Percentiles rank a stretch among this genome's conserved stretches.
Evolutionary conservation across 2,888 invertebrate species (phyloP).

Genomic region (Portevinia maculata): DNA sequence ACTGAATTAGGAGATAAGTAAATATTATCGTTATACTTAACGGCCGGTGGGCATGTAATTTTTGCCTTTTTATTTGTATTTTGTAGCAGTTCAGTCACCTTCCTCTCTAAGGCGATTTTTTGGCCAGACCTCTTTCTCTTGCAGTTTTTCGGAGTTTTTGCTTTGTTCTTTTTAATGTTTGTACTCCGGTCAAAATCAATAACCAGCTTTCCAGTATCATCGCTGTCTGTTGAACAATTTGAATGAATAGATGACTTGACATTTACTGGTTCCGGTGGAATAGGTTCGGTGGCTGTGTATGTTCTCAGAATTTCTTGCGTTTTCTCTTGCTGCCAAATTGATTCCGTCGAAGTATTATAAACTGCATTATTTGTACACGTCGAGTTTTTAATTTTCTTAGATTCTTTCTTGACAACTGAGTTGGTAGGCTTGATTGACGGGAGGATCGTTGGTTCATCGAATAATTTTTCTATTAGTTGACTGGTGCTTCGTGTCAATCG

Average conservation of each 20-base stretch:
- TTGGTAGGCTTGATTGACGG: neutral
- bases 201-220: slow-evolving; percentile 36
- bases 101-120: slow-evolving; percentile 12
- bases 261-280: neutral
- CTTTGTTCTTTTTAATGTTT: neutral
- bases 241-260: neutral
- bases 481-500: slow-evolving; percentile 51
- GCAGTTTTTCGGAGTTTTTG: slow-evolving; percentile 1
- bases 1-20: neutral
- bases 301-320: slow-evolving; percentile 42
- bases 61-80: neutral
- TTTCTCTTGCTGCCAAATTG: slow-evolving; percentile 43
- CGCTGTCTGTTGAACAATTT: slow-evolving; percentile 35
- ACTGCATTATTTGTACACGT: neutral
- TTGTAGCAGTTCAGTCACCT: neutral
- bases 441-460: neutral
- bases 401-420: neutral
- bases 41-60: neutral
- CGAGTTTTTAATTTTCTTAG: neutral
- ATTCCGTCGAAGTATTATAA: neutral
- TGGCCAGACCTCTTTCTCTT: neutral
- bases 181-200: slow-evolving; percentile 16
- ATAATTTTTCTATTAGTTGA: slow-evolving; percentile 22
- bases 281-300: neutral
- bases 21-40: neutral